These are phyloP conservation scores for Lepus europaeus DNA, from an alignment of 2,113 vertebrate species.

Conservation along the genomic window DNA sequence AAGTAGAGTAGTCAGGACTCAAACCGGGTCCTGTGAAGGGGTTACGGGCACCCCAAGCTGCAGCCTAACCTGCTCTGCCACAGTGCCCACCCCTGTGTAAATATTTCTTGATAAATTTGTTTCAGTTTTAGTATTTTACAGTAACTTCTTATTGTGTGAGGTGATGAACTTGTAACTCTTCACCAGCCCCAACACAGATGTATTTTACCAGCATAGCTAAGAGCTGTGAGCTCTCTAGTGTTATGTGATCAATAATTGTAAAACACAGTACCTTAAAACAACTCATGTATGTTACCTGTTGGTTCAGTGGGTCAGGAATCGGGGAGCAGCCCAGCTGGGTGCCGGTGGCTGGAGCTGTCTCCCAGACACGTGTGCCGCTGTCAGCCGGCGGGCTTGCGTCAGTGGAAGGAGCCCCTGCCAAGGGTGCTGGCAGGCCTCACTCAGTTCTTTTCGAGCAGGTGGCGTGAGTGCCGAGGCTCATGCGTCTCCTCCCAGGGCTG, in stretches of 20 bases:
- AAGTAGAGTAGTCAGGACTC: too few species aligned
- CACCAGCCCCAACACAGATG: neutral
- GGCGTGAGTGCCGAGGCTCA: neutral
- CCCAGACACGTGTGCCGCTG: neutral
- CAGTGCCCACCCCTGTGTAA: neutral
- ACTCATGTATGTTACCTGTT: neutral
- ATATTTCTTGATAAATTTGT: neutral
- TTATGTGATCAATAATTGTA: neutral
- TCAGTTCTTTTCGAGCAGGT: neutral
- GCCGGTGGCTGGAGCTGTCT: neutral
- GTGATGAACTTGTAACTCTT: neutral
- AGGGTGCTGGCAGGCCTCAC: neutral
- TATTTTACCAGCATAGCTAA: neutral
- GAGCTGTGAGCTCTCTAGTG: neutral
- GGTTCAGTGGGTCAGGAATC: neutral
- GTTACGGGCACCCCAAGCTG: too few species aligned
- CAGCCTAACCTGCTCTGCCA: too few species aligned
- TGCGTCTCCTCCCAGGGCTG: neutral
- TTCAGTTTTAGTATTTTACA: neutral
- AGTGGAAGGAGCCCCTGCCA: neutral
- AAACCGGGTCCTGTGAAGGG: too few species aligned
- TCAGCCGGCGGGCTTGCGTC: neutral
- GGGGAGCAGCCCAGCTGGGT: neutral
- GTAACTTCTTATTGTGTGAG: neutral
- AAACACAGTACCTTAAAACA: neutral